Conservation (phyloP, 2,797 vertebrate genomes). For the Arremon aurantiirostris region DNA sequence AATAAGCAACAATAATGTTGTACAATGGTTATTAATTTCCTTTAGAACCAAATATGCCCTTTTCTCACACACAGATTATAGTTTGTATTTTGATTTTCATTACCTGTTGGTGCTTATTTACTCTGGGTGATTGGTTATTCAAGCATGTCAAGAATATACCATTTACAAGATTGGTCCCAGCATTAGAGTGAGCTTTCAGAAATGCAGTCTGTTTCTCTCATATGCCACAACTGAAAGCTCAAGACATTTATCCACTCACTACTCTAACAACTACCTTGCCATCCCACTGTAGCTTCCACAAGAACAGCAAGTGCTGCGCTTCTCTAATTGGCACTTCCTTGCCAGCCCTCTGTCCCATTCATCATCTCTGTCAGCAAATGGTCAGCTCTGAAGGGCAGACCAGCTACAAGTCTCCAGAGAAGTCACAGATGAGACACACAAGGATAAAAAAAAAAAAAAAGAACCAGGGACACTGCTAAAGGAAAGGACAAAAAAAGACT, state of each 20-base stretch:
- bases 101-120: neutral
- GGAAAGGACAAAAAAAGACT: neutral
- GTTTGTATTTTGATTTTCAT: conserved; percentile 1
- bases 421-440: neutral
- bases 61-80: neutral
- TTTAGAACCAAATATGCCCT: neutral
- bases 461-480: neutral
- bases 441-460: neutral
- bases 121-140: neutral
- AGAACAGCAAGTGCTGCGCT: neutral
- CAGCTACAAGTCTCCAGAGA: neutral
- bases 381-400: neutral
- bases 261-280: neutral
- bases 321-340: neutral
- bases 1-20: neutral
- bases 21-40: conserved; percentile 37
- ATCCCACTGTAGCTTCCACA: neutral
- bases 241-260: neutral
- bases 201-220: neutral
- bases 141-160: neutral
- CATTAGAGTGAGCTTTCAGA: neutral
- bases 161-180: neutral
- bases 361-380: neutral
- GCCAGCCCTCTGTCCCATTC: neutral
- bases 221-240: neutral